Conservation (phyloP, 2,113 vertebrate genomes). For the Marmota monax region DNA sequence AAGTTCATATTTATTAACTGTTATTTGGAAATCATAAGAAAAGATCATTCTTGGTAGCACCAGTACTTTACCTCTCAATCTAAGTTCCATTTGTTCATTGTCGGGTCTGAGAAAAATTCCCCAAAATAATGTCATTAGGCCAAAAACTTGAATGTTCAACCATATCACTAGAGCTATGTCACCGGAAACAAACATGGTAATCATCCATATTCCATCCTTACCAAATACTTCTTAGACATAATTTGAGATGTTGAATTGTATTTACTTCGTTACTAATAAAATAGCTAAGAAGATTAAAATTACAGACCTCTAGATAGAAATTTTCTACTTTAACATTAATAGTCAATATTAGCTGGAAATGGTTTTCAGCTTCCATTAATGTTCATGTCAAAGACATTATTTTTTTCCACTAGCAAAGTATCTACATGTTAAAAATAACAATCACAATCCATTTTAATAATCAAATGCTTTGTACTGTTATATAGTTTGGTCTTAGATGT, state of each 20-base stretch:
- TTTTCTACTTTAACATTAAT: background rate
- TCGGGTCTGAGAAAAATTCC: background rate
- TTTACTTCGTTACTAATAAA: background rate
- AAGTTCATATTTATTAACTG: background rate
- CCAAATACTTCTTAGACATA: background rate
- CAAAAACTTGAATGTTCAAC: background rate
- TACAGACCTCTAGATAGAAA: background rate
- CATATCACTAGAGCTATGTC: background rate
- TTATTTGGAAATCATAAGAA: background rate
- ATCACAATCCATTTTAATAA: background rate
- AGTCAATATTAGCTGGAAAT: background rate
- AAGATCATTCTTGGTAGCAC: background rate
- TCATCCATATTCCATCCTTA: background rate
- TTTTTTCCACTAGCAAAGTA: background rate
- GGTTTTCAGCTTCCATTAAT: background rate
- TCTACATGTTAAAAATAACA: background rate
- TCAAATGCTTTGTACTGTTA: slow-evolving; percentile 34
- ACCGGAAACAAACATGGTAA: background rate
- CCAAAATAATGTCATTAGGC: background rate
- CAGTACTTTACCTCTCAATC: background rate
- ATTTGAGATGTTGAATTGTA: background rate
- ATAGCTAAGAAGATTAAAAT: background rate
- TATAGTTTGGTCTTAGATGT: slow-evolving; percentile 24
- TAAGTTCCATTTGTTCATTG: background rate
- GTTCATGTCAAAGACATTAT: background rate